Percentiles rank a stretch among this genome's conserved stretches.
These are phyloP conservation scores for Leptopilina myrica DNA, from an alignment of 2,888 invertebrate species.

Conservation along the genomic window DNA sequence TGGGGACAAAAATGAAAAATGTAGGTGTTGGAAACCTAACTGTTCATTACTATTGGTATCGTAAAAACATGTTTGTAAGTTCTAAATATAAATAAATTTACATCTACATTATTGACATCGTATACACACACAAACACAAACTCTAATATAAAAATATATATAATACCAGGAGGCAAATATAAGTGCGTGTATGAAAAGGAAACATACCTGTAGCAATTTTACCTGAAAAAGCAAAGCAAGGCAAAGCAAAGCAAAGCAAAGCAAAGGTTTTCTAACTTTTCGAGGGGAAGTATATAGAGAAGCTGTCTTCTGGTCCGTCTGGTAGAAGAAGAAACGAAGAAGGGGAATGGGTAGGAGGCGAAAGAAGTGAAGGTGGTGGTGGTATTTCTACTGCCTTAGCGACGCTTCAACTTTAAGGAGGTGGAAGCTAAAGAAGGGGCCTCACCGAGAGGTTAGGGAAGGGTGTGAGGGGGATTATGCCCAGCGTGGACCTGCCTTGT, in stretches of 20 bases:
- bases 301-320: conserved; percentile 54
- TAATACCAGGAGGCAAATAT: no score
- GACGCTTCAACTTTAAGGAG: conserved; percentile 41
- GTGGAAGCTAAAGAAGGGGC: conserved; percentile 42
- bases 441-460: conserved; percentile 51
- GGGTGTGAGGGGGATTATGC: conserved; percentile 58
- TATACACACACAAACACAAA: no score
- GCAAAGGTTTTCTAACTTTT: neutral
- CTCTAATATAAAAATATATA: no score
- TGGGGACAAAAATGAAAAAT: no score
- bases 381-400: conserved; percentile 42
- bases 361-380: conserved; percentile 49
- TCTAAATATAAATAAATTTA: no score
- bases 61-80: no score
- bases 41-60: no score
- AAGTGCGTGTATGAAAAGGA: no score
- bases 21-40: no score
- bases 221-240: conserved; percentile 25
- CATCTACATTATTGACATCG: no score
- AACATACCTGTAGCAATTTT: neutral
- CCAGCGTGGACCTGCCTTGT: conserved; percentile 73
- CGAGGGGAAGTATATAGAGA: conserved; percentile 45
- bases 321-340: conserved; percentile 47
- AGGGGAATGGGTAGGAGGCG: conserved; percentile 47
- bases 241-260: conserved; percentile 13